Conservation (phyloP, 1,140 invertebrate species). For the Neodiprion lecontei region DNA sequence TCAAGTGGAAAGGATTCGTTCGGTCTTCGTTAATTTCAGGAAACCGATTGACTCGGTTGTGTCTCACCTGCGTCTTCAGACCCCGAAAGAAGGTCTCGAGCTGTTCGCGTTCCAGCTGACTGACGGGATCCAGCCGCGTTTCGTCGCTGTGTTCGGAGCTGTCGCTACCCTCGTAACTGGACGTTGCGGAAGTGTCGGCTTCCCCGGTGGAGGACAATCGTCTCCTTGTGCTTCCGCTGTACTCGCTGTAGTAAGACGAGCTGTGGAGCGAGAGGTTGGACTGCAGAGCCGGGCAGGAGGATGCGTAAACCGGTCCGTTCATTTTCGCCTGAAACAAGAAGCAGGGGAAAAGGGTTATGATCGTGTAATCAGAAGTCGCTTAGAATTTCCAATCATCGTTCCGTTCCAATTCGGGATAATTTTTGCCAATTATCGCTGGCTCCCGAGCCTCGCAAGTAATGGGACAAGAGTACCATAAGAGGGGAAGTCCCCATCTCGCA, state of each 20-base stretch:
- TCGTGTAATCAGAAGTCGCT: too few species aligned
- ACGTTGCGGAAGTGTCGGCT: slow-evolving; percentile 62
- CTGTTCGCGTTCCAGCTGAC: slow-evolving; percentile 75
- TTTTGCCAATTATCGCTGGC: background rate
- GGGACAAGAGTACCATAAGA: background rate
- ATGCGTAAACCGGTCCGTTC: slow-evolving; percentile 48
- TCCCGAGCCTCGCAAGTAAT: background rate
- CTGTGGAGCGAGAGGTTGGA: slow-evolving; percentile 50
- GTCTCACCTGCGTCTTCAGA: slow-evolving; percentile 74
- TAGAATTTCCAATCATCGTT: background rate
- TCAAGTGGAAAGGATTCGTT: slow-evolving; percentile 6
- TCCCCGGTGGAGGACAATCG: slow-evolving; percentile 59
- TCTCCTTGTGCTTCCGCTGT: slow-evolving; percentile 47
- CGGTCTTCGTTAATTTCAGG: background rate
- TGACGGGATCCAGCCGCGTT: slow-evolving; percentile 60
- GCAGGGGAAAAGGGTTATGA: too few species aligned
- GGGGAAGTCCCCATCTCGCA: too few species aligned
- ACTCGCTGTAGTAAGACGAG: slow-evolving; percentile 52
- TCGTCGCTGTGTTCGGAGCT: slow-evolving; percentile 57
- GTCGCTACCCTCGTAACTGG: slow-evolving; percentile 57
- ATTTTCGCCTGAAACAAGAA: slow-evolving; percentile 27
- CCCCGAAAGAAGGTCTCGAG: slow-evolving; percentile 83
- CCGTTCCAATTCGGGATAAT: background rate
- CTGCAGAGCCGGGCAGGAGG: slow-evolving; percentile 48
- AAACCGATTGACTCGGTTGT: background rate